Conservation (phyloP, 2,797 vertebrate genomes). For the Astyanax mexicanus region DNA sequence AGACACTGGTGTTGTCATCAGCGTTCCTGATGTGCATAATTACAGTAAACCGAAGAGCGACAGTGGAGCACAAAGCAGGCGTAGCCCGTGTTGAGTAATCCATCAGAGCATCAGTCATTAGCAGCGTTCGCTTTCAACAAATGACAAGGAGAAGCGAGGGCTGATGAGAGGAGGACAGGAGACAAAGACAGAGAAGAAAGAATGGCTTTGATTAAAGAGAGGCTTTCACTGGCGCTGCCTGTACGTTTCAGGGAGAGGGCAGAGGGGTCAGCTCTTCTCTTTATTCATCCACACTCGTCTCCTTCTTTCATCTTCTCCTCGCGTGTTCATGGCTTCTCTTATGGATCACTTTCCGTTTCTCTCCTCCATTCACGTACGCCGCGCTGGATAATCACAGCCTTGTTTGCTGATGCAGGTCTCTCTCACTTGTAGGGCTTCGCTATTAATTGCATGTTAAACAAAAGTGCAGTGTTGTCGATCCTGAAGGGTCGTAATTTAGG, state of each 20-base stretch:
- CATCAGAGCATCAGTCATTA: constrained; percentile 33
- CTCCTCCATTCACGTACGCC: constrained; percentile 2
- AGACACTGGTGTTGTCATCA: constrained; percentile 5
- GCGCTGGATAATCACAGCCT: constrained; percentile 18
- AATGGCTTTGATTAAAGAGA: constrained; percentile 43
- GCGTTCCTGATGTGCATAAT: constrained; percentile 16
- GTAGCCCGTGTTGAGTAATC: constrained; percentile 21
- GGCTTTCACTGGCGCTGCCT: constrained; percentile 7
- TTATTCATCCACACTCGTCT: constrained; percentile 4
- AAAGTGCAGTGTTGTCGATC: constrained; percentile 15
- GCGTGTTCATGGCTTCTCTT: constrained; percentile 18
- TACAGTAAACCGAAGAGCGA: constrained; percentile 21
- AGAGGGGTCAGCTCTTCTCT: constrained; percentile 13
- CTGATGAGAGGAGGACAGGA: constrained; percentile 43
- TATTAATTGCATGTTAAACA: constrained; percentile 22
- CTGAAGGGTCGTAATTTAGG: constrained; percentile 31
- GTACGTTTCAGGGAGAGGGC: constrained; percentile 12
- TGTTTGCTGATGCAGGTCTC: constrained; percentile 42
- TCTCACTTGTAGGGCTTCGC: constrained; percentile 28
- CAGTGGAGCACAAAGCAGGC: not conserved
- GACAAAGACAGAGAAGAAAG: constrained; percentile 44
- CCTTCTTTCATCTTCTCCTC: constrained; percentile 26
- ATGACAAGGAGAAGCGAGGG: constrained; percentile 24
- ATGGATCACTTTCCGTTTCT: constrained; percentile 8
- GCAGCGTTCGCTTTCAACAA: constrained; percentile 27